These are phyloP conservation scores for Recurvirostra avosetta DNA, from an alignment of 2,113 vertebrate genomes.

Conservation along the genomic window DNA sequence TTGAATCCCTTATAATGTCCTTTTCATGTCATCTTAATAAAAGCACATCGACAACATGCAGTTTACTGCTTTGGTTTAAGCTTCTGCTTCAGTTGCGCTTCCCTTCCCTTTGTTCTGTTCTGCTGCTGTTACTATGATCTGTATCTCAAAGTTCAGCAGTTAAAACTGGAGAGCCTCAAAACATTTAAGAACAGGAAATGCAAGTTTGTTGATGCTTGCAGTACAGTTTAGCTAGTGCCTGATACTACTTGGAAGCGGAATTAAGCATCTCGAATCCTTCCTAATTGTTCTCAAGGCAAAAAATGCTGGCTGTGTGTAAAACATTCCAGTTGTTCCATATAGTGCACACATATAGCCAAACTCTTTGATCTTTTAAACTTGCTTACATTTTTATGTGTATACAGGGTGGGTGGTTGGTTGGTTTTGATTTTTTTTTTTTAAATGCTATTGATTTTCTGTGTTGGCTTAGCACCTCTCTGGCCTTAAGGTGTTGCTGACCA, in stretches of 20 bases:
- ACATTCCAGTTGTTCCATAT: neutral
- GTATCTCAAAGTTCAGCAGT: conserved; percentile 58
- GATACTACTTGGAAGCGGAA: conserved; percentile 20
- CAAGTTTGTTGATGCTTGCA: conserved; percentile 21
- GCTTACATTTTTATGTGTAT: neutral
- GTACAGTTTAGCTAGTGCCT: neutral
- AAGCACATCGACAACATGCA: neutral
- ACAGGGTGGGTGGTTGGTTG: neutral
- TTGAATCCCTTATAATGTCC: neutral
- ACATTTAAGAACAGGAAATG: conserved; percentile 57
- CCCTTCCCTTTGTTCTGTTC: conserved; percentile 50
- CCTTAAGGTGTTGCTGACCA: neutral
- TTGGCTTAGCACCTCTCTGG: neutral
- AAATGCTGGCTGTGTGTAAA: neutral
- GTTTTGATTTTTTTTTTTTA: neutral
- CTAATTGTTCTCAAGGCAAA: conserved; percentile 18
- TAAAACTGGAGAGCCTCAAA: conserved; percentile 9
- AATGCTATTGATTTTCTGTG: neutral
- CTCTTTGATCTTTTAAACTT: neutral
- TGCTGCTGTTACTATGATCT: conserved; percentile 42
- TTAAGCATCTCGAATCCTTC: neutral
- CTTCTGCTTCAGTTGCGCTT: conserved; percentile 38
- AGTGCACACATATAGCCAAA: neutral
- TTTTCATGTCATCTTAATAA: neutral
- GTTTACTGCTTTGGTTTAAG: conserved; percentile 71